Percentiles rank a stretch among this genome's conserved stretches.
Conservation (phyloP, 2,888 invertebrate genomes). For the Leptinotarsa peninsularis region DNA sequence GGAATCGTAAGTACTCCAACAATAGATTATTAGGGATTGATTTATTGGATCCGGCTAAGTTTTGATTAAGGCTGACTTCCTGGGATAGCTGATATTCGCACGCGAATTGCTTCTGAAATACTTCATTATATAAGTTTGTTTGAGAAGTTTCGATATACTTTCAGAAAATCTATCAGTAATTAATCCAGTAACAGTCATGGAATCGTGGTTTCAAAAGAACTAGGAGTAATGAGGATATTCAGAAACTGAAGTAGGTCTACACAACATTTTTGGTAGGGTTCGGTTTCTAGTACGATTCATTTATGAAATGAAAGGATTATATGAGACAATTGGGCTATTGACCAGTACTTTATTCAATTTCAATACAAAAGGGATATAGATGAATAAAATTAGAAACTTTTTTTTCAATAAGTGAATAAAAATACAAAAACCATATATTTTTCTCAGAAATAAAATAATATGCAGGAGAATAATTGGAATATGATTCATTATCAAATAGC, state of each 20-base stretch:
- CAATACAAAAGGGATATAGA: no score
- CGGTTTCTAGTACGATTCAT: no score
- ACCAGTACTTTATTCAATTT: no score
- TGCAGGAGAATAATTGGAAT: no score
- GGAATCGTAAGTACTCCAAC: conserved; percentile 41
- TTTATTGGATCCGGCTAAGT: conserved; percentile 36
- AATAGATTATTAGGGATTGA: conserved; percentile 40
- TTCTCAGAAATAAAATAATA: no score
- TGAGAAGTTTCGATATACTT: conserved; percentile 16
- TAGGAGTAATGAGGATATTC: not conserved
- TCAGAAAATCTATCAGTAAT: not conserved
- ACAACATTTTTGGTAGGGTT: not conserved
- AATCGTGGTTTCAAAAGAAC: not conserved
- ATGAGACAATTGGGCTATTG: no score
- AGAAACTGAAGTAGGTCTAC: not conserved
- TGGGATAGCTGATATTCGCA: conserved; percentile 27
- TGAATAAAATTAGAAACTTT: no score
- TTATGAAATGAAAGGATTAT: no score
- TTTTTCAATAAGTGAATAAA: no score
- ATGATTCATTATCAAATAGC: no score
- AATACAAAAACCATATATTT: no score
- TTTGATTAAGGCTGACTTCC: conserved; percentile 35
- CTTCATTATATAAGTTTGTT: conserved; percentile 28
- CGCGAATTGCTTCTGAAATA: conserved; percentile 28
- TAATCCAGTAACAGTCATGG: conserved; percentile 8